Evolutionary conservation across 2,888 invertebrate genomes (phyloP).

Genomic region (Anoplius nigerrimus): DNA sequence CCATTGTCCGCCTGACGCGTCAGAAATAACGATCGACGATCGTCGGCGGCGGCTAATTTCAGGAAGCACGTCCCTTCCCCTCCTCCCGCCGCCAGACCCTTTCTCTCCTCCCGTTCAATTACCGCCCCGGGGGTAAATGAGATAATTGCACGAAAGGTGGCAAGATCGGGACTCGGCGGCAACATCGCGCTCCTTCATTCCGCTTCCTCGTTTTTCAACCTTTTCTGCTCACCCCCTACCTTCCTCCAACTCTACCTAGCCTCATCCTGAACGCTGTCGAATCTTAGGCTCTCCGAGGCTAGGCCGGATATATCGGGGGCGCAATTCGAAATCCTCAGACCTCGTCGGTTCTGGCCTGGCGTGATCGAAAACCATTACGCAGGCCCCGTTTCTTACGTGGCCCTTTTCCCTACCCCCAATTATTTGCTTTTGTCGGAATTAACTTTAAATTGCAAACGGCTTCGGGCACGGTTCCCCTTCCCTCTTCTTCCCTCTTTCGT

Average conservation of each 20-base stretch:
- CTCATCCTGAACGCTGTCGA: constrained; percentile 27
- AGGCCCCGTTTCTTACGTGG: constrained; percentile 53
- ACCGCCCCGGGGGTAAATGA: constrained; percentile 42
- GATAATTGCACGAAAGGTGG: constrained; percentile 49
- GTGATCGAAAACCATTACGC: constrained; percentile 66
- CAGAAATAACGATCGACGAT: background rate
- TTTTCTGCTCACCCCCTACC: background rate
- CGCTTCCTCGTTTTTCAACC: background rate
- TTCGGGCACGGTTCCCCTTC: constrained; percentile 32
- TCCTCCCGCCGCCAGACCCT: background rate
- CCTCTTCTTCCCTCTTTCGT: constrained; percentile 17
- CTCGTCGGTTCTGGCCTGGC: constrained; percentile 55
- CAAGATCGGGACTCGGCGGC: background rate
- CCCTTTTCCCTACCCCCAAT: constrained; percentile 58
- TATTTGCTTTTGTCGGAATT: constrained; percentile 71
- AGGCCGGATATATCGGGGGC: constrained; percentile 7
- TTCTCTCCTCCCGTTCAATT: constrained; percentile 43
- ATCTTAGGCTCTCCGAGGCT: constrained; percentile 14
- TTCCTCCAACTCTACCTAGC: background rate
- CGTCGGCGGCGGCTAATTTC: constrained; percentile 43
- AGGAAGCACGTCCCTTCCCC: constrained; percentile 31
- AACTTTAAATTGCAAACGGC: constrained; percentile 67
- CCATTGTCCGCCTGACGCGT: too few species aligned
- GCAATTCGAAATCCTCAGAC: constrained; percentile 47
- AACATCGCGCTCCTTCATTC: background rate